A percentile compares a stretch with the other conserved stretches of the same genome.
Conservation (phyloP, 2,888 invertebrate genomes). For the Perizoma affinitatum region DNA sequence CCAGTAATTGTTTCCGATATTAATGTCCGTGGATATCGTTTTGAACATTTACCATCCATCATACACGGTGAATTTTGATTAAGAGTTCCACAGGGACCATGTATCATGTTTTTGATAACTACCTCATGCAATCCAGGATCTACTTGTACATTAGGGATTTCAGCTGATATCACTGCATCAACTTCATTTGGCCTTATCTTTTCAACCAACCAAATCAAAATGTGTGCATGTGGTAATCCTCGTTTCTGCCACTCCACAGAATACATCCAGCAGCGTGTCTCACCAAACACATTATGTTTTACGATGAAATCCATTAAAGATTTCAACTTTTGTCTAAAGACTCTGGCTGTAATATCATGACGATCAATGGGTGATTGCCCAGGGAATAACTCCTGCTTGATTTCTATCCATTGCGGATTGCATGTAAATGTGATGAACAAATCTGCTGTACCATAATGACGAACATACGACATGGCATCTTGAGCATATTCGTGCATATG, state of each 20-base stretch:
- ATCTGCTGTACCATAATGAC: not conserved
- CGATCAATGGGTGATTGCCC: conserved; percentile 30
- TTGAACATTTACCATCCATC: too few species aligned
- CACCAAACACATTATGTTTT: conserved; percentile 26
- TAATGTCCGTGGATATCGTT: too few species aligned
- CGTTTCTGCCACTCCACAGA: conserved; percentile 31
- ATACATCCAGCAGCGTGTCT: conserved; percentile 20
- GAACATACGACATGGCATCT: too few species aligned
- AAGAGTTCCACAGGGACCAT: conserved; percentile 22
- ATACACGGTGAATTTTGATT: too few species aligned
- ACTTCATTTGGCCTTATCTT: conserved; percentile 38
- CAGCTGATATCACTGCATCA: conserved; percentile 38
- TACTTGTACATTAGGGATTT: conserved; percentile 34
- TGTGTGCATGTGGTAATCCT: conserved; percentile 28
- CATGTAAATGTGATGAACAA: conserved; percentile 1
- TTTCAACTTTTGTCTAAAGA: conserved; percentile 36
- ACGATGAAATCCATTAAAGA: conserved; percentile 34
- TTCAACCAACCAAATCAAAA: conserved; percentile 37
- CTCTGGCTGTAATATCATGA: conserved; percentile 35
- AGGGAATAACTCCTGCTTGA: conserved; percentile 5
- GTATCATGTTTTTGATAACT: conserved; percentile 37
- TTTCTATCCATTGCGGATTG: conserved; percentile 12
- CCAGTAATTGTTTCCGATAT: too few species aligned
- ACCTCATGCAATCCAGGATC: conserved; percentile 34
- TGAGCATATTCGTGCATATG: conserved; percentile 31